phyloP scores from a whole-genome alignment of 1,140 invertebrate species.

The Drosophila prosaltans region DNA sequence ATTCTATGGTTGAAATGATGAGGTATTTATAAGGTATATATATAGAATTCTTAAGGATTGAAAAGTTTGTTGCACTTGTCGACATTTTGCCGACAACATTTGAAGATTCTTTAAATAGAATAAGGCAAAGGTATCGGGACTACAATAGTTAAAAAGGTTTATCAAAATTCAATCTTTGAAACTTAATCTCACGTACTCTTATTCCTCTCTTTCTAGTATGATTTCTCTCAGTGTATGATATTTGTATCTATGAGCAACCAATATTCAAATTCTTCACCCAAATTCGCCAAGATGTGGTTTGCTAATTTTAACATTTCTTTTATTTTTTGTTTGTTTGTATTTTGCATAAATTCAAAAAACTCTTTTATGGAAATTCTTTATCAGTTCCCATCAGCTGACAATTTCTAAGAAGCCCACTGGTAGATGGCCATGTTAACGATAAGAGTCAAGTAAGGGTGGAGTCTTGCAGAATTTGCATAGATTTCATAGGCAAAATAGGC shows the following conservation, averaged over 20 bases:
- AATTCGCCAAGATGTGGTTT: neutral
- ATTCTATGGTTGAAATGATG: too few species aligned
- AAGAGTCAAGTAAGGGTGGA: slow-evolving; percentile 7
- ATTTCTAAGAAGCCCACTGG: slow-evolving; percentile 6
- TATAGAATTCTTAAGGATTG: too few species aligned
- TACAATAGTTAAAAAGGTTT: too few species aligned
- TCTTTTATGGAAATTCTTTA: slow-evolving; percentile 1
- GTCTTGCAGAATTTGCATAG: slow-evolving; percentile 15
- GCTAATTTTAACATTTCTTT: neutral
- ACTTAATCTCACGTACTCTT: too few species aligned
- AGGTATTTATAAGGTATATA: too few species aligned
- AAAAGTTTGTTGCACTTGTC: too few species aligned
- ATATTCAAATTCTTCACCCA: slow-evolving; percentile 34
- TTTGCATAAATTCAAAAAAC: slow-evolving; percentile 1
- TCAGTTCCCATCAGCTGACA: neutral
- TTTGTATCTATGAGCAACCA: slow-evolving; percentile 21
- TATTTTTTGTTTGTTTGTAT: neutral
- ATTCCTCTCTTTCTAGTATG: neutral
- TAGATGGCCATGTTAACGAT: slow-evolving; percentile 3
- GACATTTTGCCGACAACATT: too few species aligned
- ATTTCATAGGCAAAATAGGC: neutral
- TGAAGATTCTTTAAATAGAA: too few species aligned
- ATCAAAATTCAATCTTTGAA: too few species aligned
- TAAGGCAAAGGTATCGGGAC: too few species aligned
- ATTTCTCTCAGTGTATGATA: slow-evolving; percentile 4